These are phyloP conservation scores for Cephus nigrinus DNA, from an alignment of 2,888 invertebrate genomes.

Conservation along the genomic window DNA sequence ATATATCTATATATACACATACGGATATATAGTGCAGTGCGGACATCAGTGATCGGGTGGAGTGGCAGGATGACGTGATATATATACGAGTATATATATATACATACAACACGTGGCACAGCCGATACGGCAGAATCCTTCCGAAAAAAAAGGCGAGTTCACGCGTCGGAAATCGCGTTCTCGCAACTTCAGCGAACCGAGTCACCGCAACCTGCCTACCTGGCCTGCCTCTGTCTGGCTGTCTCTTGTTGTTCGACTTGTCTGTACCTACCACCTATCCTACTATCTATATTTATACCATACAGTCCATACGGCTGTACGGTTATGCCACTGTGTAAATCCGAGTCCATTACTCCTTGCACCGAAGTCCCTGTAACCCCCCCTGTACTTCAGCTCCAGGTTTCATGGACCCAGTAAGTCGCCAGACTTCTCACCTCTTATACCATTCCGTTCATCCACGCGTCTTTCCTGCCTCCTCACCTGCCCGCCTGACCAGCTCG, in stretches of 20 bases:
- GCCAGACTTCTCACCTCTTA: neutral
- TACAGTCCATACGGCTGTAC: neutral
- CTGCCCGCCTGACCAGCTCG: neutral
- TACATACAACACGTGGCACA: neutral
- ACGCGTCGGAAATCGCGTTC: neutral
- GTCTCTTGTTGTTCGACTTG: conserved; percentile 33
- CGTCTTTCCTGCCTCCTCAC: neutral
- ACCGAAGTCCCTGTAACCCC: neutral
- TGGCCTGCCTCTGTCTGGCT: conserved; percentile 26
- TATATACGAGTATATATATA: neutral
- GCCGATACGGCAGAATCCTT: neutral
- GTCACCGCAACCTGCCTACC: conserved; percentile 8
- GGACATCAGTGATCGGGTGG: neutral
- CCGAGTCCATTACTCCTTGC: neutral
- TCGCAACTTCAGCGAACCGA: neutral
- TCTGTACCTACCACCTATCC: neutral
- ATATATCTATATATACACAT: neutral
- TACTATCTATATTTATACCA: neutral
- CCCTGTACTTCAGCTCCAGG: neutral
- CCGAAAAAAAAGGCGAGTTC: neutral
- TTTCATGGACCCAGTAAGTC: neutral
- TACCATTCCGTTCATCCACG: neutral
- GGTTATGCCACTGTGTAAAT: neutral
- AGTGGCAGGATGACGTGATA: neutral
- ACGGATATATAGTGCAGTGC: neutral